Evolutionary conservation across 2,113 vertebrate species (phyloP), one percentile per base, ranked within the genome.

Genomic region (Perca fluviatilis): DNA sequence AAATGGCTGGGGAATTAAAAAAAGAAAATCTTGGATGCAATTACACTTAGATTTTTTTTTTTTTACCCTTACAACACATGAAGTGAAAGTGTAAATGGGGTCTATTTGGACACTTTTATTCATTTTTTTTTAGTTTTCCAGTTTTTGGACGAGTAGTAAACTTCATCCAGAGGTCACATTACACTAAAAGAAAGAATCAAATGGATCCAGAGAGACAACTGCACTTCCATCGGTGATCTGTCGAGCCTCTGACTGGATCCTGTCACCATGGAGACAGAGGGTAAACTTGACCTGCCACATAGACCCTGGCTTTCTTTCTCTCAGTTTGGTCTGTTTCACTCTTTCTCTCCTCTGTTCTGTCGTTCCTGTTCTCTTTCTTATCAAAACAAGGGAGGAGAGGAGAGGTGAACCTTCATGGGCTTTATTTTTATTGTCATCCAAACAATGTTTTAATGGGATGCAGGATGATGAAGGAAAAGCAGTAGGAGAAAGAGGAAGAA

Each of bases 371-470:
- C 51, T 74, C 7, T 46, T 43, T 73, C 50, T 46, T 10, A 73
- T 30, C 61, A 49, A 21, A 69, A 25, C 33, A 56, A 19, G 25
- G 43, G 25, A 74, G 40, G n/a, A 50, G 53, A 33, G 30, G 43
- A 69, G 43, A 46, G 68, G 66, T 65, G 68, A 47, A 16, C 60
- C 3, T 1, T 8, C 57, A 57, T 36, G 27, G 92, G 93, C 93
- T 58, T 95, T 96, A 93, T 94, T 95, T 58, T 95, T 96, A 93
- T 94, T 95, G 94, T 95, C 94, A 95, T 95, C 83, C 23, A 25
- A 61, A 82, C 72, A 58, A 47, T 63, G 66, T 74, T 73, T 75
- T 69, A 49, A 53, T 56, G 70, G n/a, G 10, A 18, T 6, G 51
- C n/a, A 58, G 30, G 47, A 66, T 25, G 33, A 67, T 46, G 49